Base-by-base conservation (phyloP, 2,113 vertebrate genomes). In the Nyctereutes procyonoides region DNA sequence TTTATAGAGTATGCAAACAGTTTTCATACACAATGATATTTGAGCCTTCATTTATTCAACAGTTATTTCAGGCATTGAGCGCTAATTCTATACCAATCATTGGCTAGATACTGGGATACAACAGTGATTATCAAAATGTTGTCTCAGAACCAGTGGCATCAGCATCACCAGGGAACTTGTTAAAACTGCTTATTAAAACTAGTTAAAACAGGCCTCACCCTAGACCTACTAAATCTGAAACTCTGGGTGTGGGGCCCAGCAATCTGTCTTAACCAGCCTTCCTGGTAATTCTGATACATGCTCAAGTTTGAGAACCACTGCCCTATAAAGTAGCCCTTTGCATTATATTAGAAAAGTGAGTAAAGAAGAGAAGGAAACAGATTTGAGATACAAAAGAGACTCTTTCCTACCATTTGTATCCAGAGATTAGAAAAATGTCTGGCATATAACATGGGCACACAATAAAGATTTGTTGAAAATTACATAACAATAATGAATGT, bases 251-350 rank as follows among this genome's bases (percentile, higher is more conserved):
- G 4, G 55, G n/a, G 14, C 32, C 69, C 24, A 86, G 53, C 1
- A 63, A 48, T 77, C 56, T 88, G 16, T 83, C 95, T 93, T 24
- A 84, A 88, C 53, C 71, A 95, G 63, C 30, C 32, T 73, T 84
- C 51, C 10, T 22, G 8, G 28, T 58, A 38, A 83, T 62, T 83
- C 17, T 77, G 55, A 71, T 22, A 56, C 8, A 30, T 51, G 28
- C 16, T 69, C 56, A 93, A 77, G 62, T 82, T 88, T 80, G 51
- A 96, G 63, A 86, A 51, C 28, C 30, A 55, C 11, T 71, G 16
- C 30, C 26, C 28, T 79, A 16, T 87, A 85, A 88, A 79, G 76
- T 0, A 86, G 48, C 16, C 38, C 38, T 43, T 89, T 51, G 22
- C 35, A 87, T 63, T 30, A 48, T 12, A 89, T 30, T 63, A 63